Evolutionary conservation across 2,113 vertebrate species (phyloP), one percentile per base, ranked within the genome.

Genomic region (Malurus elegans): DNA sequence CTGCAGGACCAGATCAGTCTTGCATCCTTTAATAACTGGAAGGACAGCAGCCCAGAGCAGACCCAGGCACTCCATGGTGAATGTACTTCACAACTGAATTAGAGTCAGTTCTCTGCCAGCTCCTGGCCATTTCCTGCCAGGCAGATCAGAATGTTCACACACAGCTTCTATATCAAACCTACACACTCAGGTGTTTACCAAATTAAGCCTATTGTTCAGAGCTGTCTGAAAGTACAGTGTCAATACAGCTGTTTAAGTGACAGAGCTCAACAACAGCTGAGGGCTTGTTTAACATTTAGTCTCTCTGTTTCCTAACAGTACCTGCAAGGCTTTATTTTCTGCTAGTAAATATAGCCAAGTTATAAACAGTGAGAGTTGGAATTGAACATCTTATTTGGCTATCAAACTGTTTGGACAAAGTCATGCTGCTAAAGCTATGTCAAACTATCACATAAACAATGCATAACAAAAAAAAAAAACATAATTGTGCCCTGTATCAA

Each of bases 231-330:
- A 93, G 70, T 56, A 92, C 70, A 97, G 79, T 90, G 93, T 97
- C 98, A 98, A 98, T 96, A 98, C 97, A 98, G 98, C 97, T 98
- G 98, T 62, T 85, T 61, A 95, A 93, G 93, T 86, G 95, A 94
- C 91, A 96, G 64, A 94, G 69, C 76, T 92, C 74, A 97, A 80
- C 79, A 93, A 84, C 62, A 89, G 97, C 79, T 14, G 2, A 96
- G 20, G 69, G 53, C 87, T 97, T 97, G 90, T 96, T 97, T 95
- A 95, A 70, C 29, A 42, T 97, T 96, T 76, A 84, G 75, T 95
- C 86, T 74, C 76, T 87, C 75, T 93, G 75, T 96, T 97, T 96
- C 90, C 90, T 67, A 90, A 76, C 36, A 91, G 61, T 72, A 87
- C 73, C 86, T 93, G 62, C 62, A 95, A 97, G 90, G 72, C 73